Conservation (phyloP, 2,888 invertebrate genomes). For the Drosophila glabriapex region DNA sequence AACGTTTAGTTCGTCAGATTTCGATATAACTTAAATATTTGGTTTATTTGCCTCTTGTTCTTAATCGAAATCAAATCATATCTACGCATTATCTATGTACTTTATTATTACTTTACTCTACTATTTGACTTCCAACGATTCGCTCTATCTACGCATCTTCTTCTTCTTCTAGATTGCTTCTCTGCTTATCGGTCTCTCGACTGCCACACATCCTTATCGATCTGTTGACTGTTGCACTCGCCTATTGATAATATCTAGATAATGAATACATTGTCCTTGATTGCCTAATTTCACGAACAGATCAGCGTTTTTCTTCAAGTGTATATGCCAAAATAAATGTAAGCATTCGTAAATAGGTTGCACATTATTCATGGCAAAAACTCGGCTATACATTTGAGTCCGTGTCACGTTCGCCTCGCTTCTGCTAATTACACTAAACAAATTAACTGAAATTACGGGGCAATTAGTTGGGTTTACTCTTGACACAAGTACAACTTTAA, state of each 20-base stretch:
- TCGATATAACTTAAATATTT: not conserved
- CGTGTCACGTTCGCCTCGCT: constrained; percentile 54
- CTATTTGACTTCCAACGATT: not conserved
- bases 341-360: constrained; percentile 1
- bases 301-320: not conserved
- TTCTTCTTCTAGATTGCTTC: not conserved
- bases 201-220: not conserved
- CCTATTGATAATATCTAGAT: not conserved
- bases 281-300: not conserved
- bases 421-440: constrained; percentile 56
- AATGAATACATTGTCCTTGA: not conserved
- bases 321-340: constrained; percentile 9
- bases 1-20: not conserved
- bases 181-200: not conserved
- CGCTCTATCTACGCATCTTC: no score
- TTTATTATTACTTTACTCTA: not conserved
- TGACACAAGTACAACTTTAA: not conserved
- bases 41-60: not conserved
- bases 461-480: constrained; percentile 40
- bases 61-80: not conserved
- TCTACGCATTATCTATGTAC: not conserved
- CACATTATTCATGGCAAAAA: constrained; percentile 8
- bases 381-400: constrained; percentile 33
- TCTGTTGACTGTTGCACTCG: not conserved
- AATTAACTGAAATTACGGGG: constrained; percentile 54